These are phyloP conservation scores for Sebastes cheni DNA, from an alignment of 2,797 vertebrate species.

Conservation along the genomic window DNA sequence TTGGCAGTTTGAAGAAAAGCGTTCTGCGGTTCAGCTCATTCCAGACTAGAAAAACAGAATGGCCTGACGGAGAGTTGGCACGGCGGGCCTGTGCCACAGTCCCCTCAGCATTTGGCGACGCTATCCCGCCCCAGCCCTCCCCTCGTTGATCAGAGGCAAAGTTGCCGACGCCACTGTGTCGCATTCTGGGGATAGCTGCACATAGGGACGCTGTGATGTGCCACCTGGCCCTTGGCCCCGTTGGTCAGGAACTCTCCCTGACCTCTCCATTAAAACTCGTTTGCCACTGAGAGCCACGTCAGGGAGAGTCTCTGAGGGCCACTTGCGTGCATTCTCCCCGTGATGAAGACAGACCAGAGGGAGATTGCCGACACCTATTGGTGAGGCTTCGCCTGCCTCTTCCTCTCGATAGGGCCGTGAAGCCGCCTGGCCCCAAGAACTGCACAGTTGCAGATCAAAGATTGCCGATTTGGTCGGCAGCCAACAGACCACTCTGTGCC, in stretches of 20 bases:
- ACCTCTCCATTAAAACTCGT: slow-evolving; percentile 79
- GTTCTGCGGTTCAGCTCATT: background rate
- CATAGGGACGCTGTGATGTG: slow-evolving; percentile 80
- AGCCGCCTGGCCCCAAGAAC: slow-evolving; percentile 55
- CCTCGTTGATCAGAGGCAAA: slow-evolving; percentile 79
- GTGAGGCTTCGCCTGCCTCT: slow-evolving; percentile 42
- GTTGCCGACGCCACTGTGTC: slow-evolving; percentile 85
- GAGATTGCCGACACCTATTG: slow-evolving; percentile 76
- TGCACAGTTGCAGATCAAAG: slow-evolving; percentile 79
- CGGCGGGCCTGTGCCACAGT: slow-evolving; percentile 43
- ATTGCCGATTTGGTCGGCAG: slow-evolving; percentile 70
- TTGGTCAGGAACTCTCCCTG: slow-evolving; percentile 79
- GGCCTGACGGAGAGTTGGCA: slow-evolving; percentile 48
- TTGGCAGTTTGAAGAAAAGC: background rate
- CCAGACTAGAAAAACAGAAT: slow-evolving; percentile 13
- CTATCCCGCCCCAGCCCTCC: slow-evolving; percentile 66
- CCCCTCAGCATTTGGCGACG: slow-evolving; percentile 77
- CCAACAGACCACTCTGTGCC: slow-evolving; percentile 71
- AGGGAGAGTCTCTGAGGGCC: slow-evolving; percentile 73
- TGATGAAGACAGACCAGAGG: slow-evolving; percentile 72
- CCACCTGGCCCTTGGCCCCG: slow-evolving; percentile 80
- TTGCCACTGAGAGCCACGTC: slow-evolving; percentile 72
- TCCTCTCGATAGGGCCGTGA: slow-evolving; percentile 44
- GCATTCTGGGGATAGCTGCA: slow-evolving; percentile 86
- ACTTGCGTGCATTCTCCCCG: slow-evolving; percentile 71